Evolutionary conservation across 2,888 invertebrate species (phyloP), one percentile per base, ranked within the genome.

Genomic region (Caenorhabditis afra): DNA sequence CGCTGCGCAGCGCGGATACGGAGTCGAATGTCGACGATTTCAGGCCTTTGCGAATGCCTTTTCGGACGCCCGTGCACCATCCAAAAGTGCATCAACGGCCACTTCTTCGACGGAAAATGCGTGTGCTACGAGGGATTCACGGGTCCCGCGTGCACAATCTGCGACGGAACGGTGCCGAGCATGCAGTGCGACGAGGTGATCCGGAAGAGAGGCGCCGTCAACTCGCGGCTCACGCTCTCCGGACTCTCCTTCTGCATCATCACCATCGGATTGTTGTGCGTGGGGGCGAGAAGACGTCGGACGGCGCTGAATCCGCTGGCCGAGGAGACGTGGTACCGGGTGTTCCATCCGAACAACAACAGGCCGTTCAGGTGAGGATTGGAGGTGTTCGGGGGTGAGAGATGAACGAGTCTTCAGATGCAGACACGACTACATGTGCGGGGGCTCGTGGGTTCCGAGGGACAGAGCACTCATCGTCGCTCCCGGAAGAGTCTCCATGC

Each of bases 211-310:
- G 74, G 74, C 50, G 75, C 80, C 1, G 84, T 85, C 3, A 85
- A 85, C 64, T 85, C 85, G 16, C 76, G 85, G 14, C 65, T 85
- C 23, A 85, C 85, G 0, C 81, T 85, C 22, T 83, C 83, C 47
- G 85, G 85, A 14, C 81, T 85, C 16, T 84, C 85, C n/a, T 85
- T 85, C 66, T 85, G 85, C 47, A 81, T 85, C 53, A 83, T 85
- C 47, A 85, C 85, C 14, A 84, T 85, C 49, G 85, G 85, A 74
- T 50, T 85, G 20, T 75, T 85, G 14, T 85, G 85, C 59, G 81
- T 85, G 39, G 82, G 82, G 14, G 85, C 84, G 1, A 76, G 83
- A 50, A 59, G 84, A 16, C 45, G 81, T 16, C 61, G 84, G 50
- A 55, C 70, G 11, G 71, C 73, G 16, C 62, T 79, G 74, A 47